Evolutionary conservation across 2,797 vertebrate genomes (phyloP), one percentile per base, ranked within the genome.

Genomic region (Peromyscus nudipes): DNA sequence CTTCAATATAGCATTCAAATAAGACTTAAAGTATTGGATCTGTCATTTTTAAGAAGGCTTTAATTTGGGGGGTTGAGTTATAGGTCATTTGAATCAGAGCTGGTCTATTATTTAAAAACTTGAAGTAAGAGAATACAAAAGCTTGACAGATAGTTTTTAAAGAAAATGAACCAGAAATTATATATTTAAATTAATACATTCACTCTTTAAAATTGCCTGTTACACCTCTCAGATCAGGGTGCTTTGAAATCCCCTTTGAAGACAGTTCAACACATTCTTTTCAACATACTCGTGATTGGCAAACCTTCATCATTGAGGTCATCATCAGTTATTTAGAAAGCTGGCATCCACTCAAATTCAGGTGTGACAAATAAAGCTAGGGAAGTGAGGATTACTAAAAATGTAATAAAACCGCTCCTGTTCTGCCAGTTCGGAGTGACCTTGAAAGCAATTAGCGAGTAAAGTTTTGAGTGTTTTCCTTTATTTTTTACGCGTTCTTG

Each of bases 181-280:
- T 37, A 46, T 11, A 55, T 77, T 10, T 6, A 84, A 91, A 83
- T 52, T 21, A 93, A 76, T 90, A 77, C 65, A 62, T 83, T 89
- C 21, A 73, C 6, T 65, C 31, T 90, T 64, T 62, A 94, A 91
- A 95, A 85, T 60, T 81, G 65, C 49, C 37, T 40, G 40, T 27
- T 60, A 25, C 9, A 37, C 12, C 4, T 60, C 89, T 85, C 57
- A 64, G 13, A 31, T n/a, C 13, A 87, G 10, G 77, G 29, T 9
- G 69, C 57, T 75, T 80, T 67, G 60, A 94, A 91, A 37, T 73
- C 23, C n/a, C 62, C 73, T 95, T 85, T 91, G 55, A 64, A 94
- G 94, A 37, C 40, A 43, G 46, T 69, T 94, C 76, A 16, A 21
- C 62, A 79, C 17, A 73, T 55, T 97, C 46, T 93, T 92, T 77